Conservation (phyloP, 2,888 invertebrate genomes). For the Drosophila monieri region DNA sequence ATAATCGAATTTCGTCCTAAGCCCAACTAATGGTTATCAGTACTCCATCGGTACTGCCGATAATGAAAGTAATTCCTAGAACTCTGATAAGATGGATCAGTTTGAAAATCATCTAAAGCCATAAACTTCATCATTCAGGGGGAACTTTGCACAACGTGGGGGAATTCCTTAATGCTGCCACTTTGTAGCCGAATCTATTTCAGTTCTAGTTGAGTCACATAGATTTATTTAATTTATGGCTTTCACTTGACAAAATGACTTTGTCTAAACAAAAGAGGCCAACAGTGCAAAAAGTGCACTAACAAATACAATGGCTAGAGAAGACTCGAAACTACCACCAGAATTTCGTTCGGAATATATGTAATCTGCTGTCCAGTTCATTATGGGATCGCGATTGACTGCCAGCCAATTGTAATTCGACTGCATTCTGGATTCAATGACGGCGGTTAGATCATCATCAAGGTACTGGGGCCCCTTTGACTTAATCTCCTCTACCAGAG, state of each 20-base stretch:
- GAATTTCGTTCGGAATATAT: background rate
- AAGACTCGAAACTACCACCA: conserved; percentile 41
- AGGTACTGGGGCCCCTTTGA: conserved; percentile 50
- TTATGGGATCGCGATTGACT: conserved; percentile 69
- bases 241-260: conserved; percentile 17
- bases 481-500: conserved; percentile 64
- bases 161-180: background rate
- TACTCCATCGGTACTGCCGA: conserved; percentile 8
- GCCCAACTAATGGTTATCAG: conserved; percentile 27
- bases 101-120: conserved; percentile 26
- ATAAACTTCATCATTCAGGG: conserved; percentile 34
- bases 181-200: background rate
- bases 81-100: conserved; percentile 55
- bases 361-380: conserved; percentile 62
- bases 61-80: conserved; percentile 16
- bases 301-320: conserved; percentile 44
- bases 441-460: conserved; percentile 26
- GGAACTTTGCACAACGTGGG: conserved; percentile 8
- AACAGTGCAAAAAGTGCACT: conserved; percentile 24
- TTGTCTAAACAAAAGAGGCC: background rate
- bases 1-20: conserved; percentile 17
- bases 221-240: conserved; percentile 13
- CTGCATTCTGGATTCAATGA: conserved; percentile 53
- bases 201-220: conserved; percentile 11
- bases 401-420: conserved; percentile 76